Evolutionary conservation across 2,888 invertebrate genomes (phyloP).

Genomic region (Prenolepis imparis): DNA sequence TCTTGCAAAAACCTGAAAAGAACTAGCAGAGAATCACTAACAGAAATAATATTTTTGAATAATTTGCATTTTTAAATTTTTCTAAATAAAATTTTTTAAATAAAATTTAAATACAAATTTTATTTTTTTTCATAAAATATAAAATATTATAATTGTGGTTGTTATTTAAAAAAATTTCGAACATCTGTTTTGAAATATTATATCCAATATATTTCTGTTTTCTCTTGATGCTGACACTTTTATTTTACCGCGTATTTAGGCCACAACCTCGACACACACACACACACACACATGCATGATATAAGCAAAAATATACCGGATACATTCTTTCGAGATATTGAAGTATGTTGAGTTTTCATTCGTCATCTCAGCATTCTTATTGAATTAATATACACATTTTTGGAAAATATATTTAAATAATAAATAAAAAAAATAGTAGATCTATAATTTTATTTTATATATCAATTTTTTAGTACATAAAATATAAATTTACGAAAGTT

Average conservation of each 20-base stretch:
- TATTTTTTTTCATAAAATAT: not conserved
- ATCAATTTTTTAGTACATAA: not conserved
- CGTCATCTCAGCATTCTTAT: not conserved
- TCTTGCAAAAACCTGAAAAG: not conserved
- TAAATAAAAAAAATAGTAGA: not conserved
- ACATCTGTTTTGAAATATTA: not conserved
- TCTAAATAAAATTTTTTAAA: not conserved
- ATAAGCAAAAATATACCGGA: not conserved
- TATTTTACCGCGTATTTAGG: not conserved
- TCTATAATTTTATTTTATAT: not conserved
- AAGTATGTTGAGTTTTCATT: not conserved
- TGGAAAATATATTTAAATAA: not conserved
- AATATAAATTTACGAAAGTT: not conserved
- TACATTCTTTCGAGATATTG: not conserved
- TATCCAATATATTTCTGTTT: not conserved
- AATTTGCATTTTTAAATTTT: slow-evolving; percentile 7
- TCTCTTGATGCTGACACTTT: not conserved
- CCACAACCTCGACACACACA: not conserved
- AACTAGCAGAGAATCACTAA: not conserved
- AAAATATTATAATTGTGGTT: too few species aligned
- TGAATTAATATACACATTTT: not conserved
- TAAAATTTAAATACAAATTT: not conserved
- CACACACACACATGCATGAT: too few species aligned
- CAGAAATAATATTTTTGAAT: not conserved
- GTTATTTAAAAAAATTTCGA: not conserved